Evolutionary conservation across 2,113 vertebrate genomes (phyloP).

Genomic region (Spilogale gracilis): DNA sequence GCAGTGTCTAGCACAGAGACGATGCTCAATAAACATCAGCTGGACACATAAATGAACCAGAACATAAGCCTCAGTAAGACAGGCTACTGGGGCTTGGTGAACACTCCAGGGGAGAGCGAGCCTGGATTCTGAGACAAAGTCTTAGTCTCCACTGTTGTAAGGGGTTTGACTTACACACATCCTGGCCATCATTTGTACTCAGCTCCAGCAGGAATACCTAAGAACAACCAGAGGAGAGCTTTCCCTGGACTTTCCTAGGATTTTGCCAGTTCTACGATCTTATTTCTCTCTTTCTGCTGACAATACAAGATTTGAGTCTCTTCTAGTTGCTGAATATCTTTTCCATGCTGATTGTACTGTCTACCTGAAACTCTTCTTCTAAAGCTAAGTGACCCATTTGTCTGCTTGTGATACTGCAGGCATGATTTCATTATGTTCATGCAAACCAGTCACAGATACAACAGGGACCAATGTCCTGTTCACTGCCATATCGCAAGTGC

Average conservation of each 20-base stretch:
- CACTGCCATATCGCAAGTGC: background rate
- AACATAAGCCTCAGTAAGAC: background rate
- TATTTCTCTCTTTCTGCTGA: background rate
- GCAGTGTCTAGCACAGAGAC: background rate
- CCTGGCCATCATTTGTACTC: background rate
- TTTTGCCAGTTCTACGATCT: background rate
- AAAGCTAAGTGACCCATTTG: background rate
- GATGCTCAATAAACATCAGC: background rate
- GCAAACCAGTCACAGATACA: background rate
- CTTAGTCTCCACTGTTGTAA: background rate
- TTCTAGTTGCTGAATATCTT: background rate
- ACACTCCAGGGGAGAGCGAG: fast-evolving
- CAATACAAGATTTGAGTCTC: background rate
- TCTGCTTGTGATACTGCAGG: background rate
- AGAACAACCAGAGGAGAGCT: background rate
- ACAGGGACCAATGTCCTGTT: too few relatives aligned
- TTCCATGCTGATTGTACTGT: background rate
- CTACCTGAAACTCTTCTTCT: background rate
- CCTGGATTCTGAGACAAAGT: background rate
- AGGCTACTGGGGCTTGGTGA: background rate
- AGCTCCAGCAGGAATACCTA: background rate
- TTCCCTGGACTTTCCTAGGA: background rate
- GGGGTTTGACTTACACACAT: background rate
- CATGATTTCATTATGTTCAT: background rate
- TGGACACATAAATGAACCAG: background rate